Percentiles rank a stretch among this genome's conserved stretches.
Evolutionary conservation across 2,797 vertebrate genomes (phyloP).

Genomic region (Pitangus sulphuratus): DNA sequence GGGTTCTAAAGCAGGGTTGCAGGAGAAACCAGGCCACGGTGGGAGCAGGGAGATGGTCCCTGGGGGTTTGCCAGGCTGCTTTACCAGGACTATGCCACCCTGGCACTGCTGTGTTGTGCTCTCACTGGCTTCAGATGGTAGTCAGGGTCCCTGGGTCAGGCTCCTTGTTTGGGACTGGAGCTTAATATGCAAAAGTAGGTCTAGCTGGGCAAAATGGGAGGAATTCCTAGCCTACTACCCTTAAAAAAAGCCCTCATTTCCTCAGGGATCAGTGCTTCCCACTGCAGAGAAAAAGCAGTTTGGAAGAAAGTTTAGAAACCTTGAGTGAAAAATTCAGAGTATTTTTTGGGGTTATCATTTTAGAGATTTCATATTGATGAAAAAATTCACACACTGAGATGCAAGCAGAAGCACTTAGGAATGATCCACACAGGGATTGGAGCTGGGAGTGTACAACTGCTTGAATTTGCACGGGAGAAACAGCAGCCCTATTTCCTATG

Average conservation of each 20-base stretch:
- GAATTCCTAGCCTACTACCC: background rate
- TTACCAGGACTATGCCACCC: background rate
- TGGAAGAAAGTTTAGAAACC: background rate
- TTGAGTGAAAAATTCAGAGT: background rate
- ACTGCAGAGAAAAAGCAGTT: background rate
- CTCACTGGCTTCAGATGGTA: background rate
- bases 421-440: fast-evolving
- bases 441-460: fast-evolving
- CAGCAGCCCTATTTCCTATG: background rate
- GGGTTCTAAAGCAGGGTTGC: background rate
- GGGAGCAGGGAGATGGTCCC: background rate
- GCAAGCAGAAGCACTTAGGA: fast-evolving
- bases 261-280: background rate
- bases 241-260: background rate
- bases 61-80: background rate
- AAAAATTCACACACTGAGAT: background rate
- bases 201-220: background rate
- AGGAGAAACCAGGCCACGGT: background rate
- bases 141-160: background rate
- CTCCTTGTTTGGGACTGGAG: background rate
- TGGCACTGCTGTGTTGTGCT: fast-evolving
- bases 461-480: background rate
- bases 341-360: background rate
- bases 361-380: background rate
- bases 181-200: background rate